These are phyloP conservation scores for Bothrops jararaca DNA, from an alignment of 2,113 vertebrate genomes.

Conservation along the genomic window DNA sequence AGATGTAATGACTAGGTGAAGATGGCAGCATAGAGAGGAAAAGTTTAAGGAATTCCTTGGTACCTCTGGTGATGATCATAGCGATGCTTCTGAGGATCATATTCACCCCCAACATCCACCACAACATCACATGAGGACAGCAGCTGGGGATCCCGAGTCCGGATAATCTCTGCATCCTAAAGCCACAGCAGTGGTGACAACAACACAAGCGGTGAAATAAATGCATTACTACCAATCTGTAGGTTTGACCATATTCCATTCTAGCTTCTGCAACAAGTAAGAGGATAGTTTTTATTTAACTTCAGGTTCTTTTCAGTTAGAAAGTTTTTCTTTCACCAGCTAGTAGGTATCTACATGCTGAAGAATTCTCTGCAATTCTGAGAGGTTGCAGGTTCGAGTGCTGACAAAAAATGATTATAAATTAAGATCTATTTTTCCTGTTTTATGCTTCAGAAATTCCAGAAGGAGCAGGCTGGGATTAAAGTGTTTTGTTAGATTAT, in stretches of 20 bases:
- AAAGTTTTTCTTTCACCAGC: not conserved
- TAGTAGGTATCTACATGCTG: not conserved
- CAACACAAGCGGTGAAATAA: not conserved
- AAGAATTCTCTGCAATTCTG: not conserved
- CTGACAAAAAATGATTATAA: not conserved
- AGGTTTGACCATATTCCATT: not conserved
- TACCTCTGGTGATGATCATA: conserved; percentile 97
- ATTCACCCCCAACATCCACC: conserved; percentile 92
- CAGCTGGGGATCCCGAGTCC: conserved; percentile 80
- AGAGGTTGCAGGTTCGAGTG: not conserved
- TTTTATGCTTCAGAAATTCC: not conserved
- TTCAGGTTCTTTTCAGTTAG: no score
- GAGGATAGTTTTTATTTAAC: not conserved
- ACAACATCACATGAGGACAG: conserved; percentile 84
- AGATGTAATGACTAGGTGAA: not conserved
- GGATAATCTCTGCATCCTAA: conserved; percentile 85
- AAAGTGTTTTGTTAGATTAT: not conserved
- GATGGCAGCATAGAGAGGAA: not conserved
- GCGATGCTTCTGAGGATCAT: conserved; percentile 81
- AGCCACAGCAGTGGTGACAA: not conserved
- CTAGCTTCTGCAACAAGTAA: no score
- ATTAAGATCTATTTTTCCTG: not conserved
- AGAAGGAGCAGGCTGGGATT: not conserved
- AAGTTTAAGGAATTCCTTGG: not conserved
- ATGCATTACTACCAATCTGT: not conserved